A percentile compares a stretch with the other conserved stretches of the same genome.
These are phyloP conservation scores for Ophraella communa DNA, from an alignment of 2,888 invertebrate species.

Conservation along the genomic window DNA sequence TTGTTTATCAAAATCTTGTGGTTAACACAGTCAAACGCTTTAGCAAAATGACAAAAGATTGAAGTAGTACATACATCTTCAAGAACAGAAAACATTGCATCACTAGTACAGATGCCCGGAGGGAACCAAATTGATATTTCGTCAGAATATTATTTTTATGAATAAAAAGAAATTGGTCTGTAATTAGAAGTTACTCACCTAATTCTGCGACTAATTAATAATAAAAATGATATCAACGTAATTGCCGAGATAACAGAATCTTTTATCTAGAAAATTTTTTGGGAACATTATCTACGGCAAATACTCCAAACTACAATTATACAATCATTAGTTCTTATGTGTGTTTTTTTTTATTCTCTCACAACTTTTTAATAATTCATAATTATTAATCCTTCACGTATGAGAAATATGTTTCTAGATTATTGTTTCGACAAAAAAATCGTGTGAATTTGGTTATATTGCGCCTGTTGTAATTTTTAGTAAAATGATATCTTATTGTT, in stretches of 20 bases:
- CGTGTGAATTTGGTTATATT: constrained; percentile 20
- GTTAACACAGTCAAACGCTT: no score
- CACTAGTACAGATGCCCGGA: no score
- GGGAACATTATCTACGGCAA: background rate
- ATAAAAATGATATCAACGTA: background rate
- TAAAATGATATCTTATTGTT: constrained; percentile 21
- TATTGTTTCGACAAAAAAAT: constrained; percentile 19
- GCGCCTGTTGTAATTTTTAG: constrained; percentile 17
- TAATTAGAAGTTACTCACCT: no score
- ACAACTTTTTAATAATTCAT: constrained; percentile 18
- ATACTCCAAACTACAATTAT: constrained; percentile 7
- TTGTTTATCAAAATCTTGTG: no score
- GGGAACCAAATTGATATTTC: no score
- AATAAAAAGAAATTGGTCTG: no score
- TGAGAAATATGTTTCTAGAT: constrained; percentile 19
- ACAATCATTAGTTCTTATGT: background rate
- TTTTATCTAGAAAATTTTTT: background rate
- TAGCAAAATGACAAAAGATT: no score
- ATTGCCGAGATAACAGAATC: background rate
- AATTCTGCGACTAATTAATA: background rate
- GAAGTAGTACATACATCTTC: no score
- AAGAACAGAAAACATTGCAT: no score
- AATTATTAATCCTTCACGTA: constrained; percentile 9
- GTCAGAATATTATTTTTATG: no score
- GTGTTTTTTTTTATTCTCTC: constrained; percentile 2